Evolutionary conservation across 1,140 invertebrate genomes (phyloP), one percentile per base, ranked within the genome.

Genomic region (Dendrolimus kikuchii): DNA sequence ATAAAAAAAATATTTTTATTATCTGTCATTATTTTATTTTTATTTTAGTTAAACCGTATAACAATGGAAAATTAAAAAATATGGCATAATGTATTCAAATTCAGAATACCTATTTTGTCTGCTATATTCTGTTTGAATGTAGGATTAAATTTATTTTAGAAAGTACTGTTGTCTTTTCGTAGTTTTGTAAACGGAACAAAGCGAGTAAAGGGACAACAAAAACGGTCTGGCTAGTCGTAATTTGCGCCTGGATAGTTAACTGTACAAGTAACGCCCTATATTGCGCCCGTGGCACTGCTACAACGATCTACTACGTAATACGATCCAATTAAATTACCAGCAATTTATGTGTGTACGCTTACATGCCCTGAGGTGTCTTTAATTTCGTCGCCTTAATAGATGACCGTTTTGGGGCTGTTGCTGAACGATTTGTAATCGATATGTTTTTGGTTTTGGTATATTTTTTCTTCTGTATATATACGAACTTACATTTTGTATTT

Each of bases 321-420:
- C 61, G 61, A 76, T 74, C 70, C 70, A 74, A 81, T 76, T 81
- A 79, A 81, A 79, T 70, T 67, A 71, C 51, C 55, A 63, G 48
- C 60, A 78, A 77, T 82, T 77, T 79, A 80, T 70, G 66, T 60
- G 60, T 57, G 46, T 61, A 60, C 55, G 57, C 51, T 55, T 23
- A 55, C 55, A 47, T 55, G 54, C 53, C 61, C 51, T 53, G 51
- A 61, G 58, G 63, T 62, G 59, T 68, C 57, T 52, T 64, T 64
- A 64, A 73, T 68, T 67, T 59, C 43, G 64, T 66, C 61, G 61
- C 64, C 60, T 72, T 65, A 68, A 65, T 54, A 66, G 63, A 61
- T 47, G 44, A 55, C 42, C 38, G 53, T 60, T 51, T 49, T 48
- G 36, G 42, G 51, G 46, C 23, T 23, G 42, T 51, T 45, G 23